A percentile compares a stretch with the other conserved stretches of the same genome.
phyloP scores from a whole-genome alignment of 2,797 vertebrate genomes.

The Buphagus erythrorhynchus region DNA sequence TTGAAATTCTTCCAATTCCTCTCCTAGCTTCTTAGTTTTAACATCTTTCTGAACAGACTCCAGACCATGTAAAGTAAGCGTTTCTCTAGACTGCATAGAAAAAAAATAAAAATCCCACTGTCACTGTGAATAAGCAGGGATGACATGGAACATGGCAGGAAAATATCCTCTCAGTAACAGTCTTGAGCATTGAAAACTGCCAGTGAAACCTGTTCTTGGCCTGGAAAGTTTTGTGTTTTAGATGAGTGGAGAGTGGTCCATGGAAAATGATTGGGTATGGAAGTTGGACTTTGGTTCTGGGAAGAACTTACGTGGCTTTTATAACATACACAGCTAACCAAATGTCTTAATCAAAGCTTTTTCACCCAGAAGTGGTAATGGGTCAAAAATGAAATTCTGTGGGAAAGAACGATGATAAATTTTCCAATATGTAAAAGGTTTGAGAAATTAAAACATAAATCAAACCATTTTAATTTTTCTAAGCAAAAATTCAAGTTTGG shows the following conservation, averaged over 20 bases:
- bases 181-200: background rate
- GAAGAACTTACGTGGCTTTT: background rate
- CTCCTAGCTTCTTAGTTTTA: background rate
- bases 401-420: background rate
- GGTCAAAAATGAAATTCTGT: background rate
- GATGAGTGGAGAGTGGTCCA: background rate
- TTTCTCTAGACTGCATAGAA: background rate
- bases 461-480: background rate
- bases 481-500: background rate
- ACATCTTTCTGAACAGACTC: background rate
- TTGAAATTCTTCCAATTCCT: background rate
- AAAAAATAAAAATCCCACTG: background rate
- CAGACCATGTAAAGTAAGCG: background rate
- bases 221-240: background rate
- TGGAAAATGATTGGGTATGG: accelerated
- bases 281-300: background rate
- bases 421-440: background rate
- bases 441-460: background rate
- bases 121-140: background rate
- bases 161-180: background rate
- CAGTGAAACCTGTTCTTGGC: background rate
- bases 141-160: background rate
- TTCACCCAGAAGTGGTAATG: background rate
- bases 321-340: accelerated
- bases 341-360: background rate